Evolutionary conservation across 1,140 invertebrate genomes (phyloP).

Genomic region (Hyposmocoma kahamanoa): DNA sequence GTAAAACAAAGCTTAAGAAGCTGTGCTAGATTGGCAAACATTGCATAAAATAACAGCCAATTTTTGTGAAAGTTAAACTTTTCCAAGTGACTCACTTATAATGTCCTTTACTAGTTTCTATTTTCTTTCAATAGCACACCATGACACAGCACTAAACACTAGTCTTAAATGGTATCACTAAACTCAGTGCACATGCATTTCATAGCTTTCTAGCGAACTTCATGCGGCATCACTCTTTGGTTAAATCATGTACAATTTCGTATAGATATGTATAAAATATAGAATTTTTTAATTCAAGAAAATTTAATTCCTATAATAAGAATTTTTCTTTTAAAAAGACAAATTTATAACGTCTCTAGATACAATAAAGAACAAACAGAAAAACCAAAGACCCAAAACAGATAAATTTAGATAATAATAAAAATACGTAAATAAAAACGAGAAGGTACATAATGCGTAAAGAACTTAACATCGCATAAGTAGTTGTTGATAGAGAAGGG

Average conservation of each 20-base stretch:
- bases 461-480: too few species aligned
- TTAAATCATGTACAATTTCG: too few species aligned
- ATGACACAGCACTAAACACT: neutral
- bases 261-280: too few species aligned
- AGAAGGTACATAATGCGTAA: constrained; percentile 19
- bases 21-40: neutral
- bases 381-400: too few species aligned
- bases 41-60: neutral
- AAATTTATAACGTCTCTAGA: too few species aligned
- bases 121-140: neutral
- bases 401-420: neutral
- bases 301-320: too few species aligned
- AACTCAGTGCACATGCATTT: neutral
- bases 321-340: too few species aligned
- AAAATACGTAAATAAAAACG: constrained; percentile 37
- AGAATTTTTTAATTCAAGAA: too few species aligned
- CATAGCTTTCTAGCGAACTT: neutral
- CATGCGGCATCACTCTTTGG: too few species aligned
- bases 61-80: neutral
- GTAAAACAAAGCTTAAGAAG: neutral
- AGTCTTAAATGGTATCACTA: neutral
- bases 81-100: neutral
- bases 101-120: neutral
- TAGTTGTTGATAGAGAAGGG: constrained; percentile 62
- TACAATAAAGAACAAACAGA: too few species aligned